These are phyloP conservation scores for Pseudopipra pipra DNA, from an alignment of 2,113 vertebrate genomes.

Conservation along the genomic window DNA sequence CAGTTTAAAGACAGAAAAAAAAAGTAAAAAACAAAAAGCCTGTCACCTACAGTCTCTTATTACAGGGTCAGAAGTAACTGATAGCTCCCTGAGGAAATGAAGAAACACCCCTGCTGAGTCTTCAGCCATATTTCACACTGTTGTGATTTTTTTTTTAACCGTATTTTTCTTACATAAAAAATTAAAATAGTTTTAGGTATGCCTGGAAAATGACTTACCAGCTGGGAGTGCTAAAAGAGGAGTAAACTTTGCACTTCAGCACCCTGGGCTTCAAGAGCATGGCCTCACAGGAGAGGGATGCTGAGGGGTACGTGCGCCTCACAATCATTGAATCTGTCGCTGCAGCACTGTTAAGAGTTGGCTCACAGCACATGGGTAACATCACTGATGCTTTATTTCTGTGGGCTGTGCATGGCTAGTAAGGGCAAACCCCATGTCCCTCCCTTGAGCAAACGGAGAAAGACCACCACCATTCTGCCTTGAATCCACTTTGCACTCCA, in stretches of 20 bases:
- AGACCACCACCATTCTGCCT: not conserved
- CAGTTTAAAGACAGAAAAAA: not conserved
- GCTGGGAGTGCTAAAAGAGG: not conserved
- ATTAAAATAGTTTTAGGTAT: not conserved
- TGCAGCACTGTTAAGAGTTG: not conserved
- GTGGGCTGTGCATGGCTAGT: not conserved
- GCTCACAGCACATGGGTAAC: not conserved
- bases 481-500: not conserved
- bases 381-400: not conserved
- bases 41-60: not conserved
- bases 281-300: not conserved
- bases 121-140: not conserved
- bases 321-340: rapidly evolving
- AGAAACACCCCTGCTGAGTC: not conserved
- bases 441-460: not conserved
- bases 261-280: not conserved
- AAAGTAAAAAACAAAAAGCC: not conserved
- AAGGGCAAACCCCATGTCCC: not conserved
- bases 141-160: not conserved
- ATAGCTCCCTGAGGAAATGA: not conserved
- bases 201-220: not conserved
- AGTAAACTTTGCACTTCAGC: not conserved
- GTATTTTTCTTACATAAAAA: not conserved
- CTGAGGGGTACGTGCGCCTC: not conserved
- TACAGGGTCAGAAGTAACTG: not conserved